Percentiles rank a stretch among this genome's conserved stretches.
These are phyloP conservation scores for Automeris io DNA, from an alignment of 2,888 invertebrate species.

Conservation along the genomic window DNA sequence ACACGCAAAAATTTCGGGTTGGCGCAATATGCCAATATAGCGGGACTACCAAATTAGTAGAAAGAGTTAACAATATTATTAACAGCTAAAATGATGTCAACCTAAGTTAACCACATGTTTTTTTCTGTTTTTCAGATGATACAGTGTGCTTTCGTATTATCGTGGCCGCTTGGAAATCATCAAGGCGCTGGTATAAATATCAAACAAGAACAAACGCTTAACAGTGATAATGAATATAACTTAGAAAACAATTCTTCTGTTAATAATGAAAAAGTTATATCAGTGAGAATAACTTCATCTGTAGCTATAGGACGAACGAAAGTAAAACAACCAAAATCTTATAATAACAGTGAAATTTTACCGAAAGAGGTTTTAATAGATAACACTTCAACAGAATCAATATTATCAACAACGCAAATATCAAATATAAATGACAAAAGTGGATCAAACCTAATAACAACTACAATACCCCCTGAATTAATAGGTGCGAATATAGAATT, in stretches of 20 bases:
- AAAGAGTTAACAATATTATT: too few species aligned
- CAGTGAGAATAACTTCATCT: constrained; percentile 78
- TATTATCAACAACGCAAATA: constrained; percentile 15
- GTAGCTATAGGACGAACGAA: constrained; percentile 75
- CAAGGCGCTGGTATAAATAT: constrained; percentile 23
- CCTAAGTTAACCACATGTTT: too few species aligned
- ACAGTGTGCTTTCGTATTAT: constrained; percentile 40
- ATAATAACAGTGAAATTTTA: constrained; percentile 13
- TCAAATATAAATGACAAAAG: constrained; percentile 25
- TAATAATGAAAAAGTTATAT: constrained; percentile 64
- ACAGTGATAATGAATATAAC: constrained; percentile 33
- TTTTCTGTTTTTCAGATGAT: constrained; percentile 49
- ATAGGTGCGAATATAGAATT: constrained; percentile 70
- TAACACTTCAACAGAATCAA: constrained; percentile 12
- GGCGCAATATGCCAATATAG: too few species aligned
- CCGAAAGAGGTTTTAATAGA: constrained; percentile 5
- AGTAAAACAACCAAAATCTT: constrained; percentile 25
- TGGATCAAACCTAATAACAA: constrained; percentile 26
- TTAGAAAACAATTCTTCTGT: constrained; percentile 25
- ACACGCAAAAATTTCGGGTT: too few species aligned
- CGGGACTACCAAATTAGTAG: too few species aligned
- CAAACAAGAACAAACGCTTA: constrained; percentile 22
- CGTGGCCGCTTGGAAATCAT: constrained; percentile 36
- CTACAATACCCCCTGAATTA: constrained; percentile 52
- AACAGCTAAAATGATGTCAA: too few species aligned